Evolutionary conservation across 2,888 invertebrate species (phyloP), one percentile per base, ranked within the genome.

Genomic region (Andrena bicolor): DNA sequence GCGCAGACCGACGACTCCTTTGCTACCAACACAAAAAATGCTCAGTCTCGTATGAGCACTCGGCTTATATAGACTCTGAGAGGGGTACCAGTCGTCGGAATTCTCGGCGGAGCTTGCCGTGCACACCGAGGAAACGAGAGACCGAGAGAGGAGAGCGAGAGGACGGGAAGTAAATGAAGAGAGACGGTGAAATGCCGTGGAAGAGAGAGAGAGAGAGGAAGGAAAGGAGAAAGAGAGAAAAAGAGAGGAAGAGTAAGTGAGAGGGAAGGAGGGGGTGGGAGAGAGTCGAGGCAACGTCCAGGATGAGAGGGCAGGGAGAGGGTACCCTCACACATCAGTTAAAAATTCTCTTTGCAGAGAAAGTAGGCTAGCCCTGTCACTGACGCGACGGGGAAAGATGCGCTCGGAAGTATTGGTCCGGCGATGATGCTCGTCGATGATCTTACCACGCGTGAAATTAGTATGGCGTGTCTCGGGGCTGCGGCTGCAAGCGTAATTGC

Each of bases 31-130:
- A 88, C 80, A 92, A 93, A 93, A 94, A 93, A 93, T 93, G 92
- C 88, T 90, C 86, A 86, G 85, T 86, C 89, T 86, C 87, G 89
- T 90, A 88, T 82, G 88, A 87, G 80, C 83, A 85, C 87, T 88
- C 90, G 65, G 90, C 91, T 93, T 94, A 93, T 93, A 93, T 94
- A 93, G 93, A 94, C 92, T 93, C 92, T 85, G 86, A 86, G 88
- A 85, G 85, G 88, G 86, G 83, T 83, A 82, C 88, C 65, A 51
- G 77, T 32, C 74, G 80, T 68, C 69, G 84, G 78, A 83, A 85
- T 82, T 78, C 81, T 73, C 82, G 71, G 69, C 76, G 66, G 76
- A 77, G 81, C 80, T 76, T 86, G 88, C 68, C 86, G 88, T 88
- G 90, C 89, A 90, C 90, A 91, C 91, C 89, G 89, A 88, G 84